Evolutionary conservation across 1,140 invertebrate species (phyloP), one percentile per base, ranked within the genome.

Genomic region (Brachionus angularis): DNA sequence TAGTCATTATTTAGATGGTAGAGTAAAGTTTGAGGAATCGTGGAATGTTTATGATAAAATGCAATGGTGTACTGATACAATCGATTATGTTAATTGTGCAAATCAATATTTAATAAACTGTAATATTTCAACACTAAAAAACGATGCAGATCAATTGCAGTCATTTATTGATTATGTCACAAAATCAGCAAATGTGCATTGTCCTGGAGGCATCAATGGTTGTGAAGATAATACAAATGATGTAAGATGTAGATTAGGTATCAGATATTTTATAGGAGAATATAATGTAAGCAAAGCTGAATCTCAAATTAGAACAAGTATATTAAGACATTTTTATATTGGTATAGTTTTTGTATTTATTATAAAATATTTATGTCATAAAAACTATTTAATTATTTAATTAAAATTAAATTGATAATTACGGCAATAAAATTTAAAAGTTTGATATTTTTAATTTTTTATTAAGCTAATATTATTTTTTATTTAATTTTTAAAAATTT

Each of bases 31-130:
- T 27, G 50, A 71, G 21, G 46, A 33, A 33, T 49, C 23, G 18
- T 71, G 70, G 70, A 55, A 42, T 44, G 33, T 46, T 1, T 55
- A 53, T 55, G 70, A 53, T n/a, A 71, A 71, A 71, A 71, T 71
- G 49, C 33, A 71, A 55, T 71, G 70, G 70, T 71, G 70, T 21
- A 25, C 29, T 29, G 50, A 71, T 33, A 18, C 39, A 5, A 39
- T 53, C 18, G 50, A 58, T 34, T 71, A 71, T 58, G 50, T 71
- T 14, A 42, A 55, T 23, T 71, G 70, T 55, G 49, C 70, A 5
- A 46, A 46, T 33, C 49, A 71, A 47, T 44, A 27, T 14, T n/a
- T 71, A n/a, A 55, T 53, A 5, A 53, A 71, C 49, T 71, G 70
- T 44, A 71, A 71, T 55, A 52, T 71, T 10, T 52, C 67, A 52